A percentile compares a stretch with the other conserved stretches of the same genome.
Evolutionary conservation across 2,113 vertebrate species (phyloP).

Genomic region (Otus sunia): DNA sequence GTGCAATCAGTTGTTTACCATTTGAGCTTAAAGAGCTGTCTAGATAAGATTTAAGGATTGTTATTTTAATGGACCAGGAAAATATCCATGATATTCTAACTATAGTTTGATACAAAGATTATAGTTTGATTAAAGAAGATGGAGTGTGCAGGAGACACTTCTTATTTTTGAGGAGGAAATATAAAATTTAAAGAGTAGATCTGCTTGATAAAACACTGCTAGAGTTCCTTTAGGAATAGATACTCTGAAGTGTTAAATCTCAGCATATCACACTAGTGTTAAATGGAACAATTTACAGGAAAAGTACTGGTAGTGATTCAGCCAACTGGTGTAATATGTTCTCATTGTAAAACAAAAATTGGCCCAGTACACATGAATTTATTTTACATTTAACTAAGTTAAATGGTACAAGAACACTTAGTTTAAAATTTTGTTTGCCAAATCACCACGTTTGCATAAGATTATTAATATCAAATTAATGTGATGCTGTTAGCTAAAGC

Average conservation of each 20-base stretch:
- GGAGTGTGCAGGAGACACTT: background rate
- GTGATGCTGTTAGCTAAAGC: background rate
- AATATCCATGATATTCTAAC: background rate
- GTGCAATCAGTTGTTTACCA: background rate
- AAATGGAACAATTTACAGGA: background rate
- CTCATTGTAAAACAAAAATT: background rate
- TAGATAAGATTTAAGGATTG: background rate
- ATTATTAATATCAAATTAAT: background rate
- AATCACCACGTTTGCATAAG: background rate
- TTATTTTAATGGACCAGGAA: background rate
- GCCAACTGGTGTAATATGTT: background rate
- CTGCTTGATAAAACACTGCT: background rate
- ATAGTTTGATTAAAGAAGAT: background rate
- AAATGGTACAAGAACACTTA: background rate
- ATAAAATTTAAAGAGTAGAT: background rate
- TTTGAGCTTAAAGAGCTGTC: background rate
- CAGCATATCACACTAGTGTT: background rate
- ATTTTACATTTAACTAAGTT: background rate
- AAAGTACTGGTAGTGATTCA: background rate
- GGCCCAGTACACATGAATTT: background rate
- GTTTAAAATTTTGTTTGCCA: background rate
- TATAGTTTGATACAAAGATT: background rate
- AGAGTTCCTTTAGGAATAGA: background rate
- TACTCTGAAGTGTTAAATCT: background rate
- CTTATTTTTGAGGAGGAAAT: background rate